These are phyloP conservation scores for Harlomillsia oculata DNA, from an alignment of 1,140 invertebrate species.

Conservation along the genomic window DNA sequence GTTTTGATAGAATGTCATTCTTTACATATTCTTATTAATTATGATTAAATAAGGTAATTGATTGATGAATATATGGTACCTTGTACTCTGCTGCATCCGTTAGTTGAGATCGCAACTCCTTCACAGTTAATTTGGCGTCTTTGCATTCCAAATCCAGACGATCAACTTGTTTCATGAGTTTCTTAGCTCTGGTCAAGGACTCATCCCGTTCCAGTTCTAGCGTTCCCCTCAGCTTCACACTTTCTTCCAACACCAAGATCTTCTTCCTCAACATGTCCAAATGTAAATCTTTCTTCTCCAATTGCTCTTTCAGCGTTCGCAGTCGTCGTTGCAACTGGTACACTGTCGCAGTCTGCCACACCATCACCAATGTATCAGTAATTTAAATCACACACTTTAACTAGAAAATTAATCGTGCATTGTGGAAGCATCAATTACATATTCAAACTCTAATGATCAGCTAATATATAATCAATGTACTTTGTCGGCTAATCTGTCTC, in stretches of 20 bases:
- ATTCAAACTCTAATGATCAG: no score
- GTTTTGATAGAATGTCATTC: no score
- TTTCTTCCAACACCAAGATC: slow-evolving; percentile 62
- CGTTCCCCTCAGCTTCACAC: slow-evolving; percentile 39
- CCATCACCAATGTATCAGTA: background rate
- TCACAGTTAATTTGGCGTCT: slow-evolving; percentile 58
- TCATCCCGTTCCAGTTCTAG: slow-evolving; percentile 34
- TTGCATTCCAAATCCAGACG: slow-evolving; percentile 58
- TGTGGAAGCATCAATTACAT: no score
- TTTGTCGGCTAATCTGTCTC: slow-evolving; percentile 66
- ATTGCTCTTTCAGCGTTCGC: slow-evolving; percentile 69
- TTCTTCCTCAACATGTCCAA: slow-evolving; percentile 79
- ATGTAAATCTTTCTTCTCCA: slow-evolving; percentile 82
- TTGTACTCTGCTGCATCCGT: slow-evolving; percentile 74
- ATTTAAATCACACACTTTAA: no score
- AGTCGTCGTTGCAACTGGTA: slow-evolving; percentile 73
- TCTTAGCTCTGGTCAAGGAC: slow-evolving; percentile 50
- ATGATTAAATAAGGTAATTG: background rate
- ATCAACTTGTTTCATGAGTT: slow-evolving; percentile 64
- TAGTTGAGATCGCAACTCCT: slow-evolving; percentile 65
- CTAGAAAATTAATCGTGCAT: no score
- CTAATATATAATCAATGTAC: no score
- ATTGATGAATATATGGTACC: slow-evolving; percentile 40
- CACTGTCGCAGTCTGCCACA: slow-evolving; percentile 60
- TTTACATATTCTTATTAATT: background rate